phyloP scores from a whole-genome alignment of 2,113 vertebrate species.

The Panurus biarmicus region DNA sequence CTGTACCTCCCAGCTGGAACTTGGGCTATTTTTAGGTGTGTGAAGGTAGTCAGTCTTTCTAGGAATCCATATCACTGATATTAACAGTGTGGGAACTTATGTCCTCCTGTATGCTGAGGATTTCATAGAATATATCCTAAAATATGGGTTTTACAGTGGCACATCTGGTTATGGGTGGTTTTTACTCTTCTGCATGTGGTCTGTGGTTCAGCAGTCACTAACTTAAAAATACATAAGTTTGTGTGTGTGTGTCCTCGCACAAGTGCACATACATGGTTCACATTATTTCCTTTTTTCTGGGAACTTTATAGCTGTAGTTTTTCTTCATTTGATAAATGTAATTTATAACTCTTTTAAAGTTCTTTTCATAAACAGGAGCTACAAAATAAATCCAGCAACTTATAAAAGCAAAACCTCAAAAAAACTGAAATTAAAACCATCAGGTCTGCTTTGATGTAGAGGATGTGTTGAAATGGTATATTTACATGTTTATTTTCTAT shows the following conservation, averaged over 20 bases:
- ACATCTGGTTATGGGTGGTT: slow-evolving; percentile 42
- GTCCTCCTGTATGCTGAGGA: neutral
- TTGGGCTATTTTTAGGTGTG: neutral
- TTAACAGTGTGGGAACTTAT: neutral
- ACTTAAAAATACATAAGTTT: neutral
- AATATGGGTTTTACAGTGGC: slow-evolving; percentile 4
- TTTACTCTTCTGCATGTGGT: slow-evolving; percentile 36
- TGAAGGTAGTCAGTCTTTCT: neutral
- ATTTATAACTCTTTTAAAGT: slow-evolving; percentile 7
- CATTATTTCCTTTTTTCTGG: slow-evolving; percentile 2
- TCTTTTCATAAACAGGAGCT: slow-evolving; percentile 46
- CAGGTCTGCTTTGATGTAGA: slow-evolving; percentile 44
- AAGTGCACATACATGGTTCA: neutral
- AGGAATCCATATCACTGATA: neutral
- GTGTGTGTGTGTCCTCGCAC: neutral
- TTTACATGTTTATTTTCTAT: slow-evolving; percentile 59
- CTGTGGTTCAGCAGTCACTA: slow-evolving; percentile 35
- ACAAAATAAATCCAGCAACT: slow-evolving; percentile 45
- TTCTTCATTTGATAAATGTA: slow-evolving; percentile 33
- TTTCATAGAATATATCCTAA: neutral
- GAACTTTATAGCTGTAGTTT: neutral
- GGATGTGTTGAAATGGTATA: slow-evolving; percentile 53
- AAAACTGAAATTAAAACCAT: slow-evolving; percentile 49
- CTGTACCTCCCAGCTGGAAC: neutral
- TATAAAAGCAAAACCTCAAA: slow-evolving; percentile 49